These are phyloP conservation scores for Bovichtus variegatus DNA, from an alignment of 2,797 vertebrate species.

Conservation along the genomic window DNA sequence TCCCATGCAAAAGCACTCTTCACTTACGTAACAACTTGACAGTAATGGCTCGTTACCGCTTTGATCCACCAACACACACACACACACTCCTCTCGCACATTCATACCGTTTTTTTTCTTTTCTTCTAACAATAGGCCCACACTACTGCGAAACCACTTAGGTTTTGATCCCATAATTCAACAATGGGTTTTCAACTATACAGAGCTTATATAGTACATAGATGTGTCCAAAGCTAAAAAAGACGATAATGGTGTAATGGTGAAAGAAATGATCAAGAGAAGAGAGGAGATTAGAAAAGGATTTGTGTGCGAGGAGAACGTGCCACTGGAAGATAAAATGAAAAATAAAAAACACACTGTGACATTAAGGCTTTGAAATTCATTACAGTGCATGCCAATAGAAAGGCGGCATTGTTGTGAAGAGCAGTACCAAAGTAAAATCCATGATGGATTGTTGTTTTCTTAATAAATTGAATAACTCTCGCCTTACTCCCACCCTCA, in stretches of 20 bases:
- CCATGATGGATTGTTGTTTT: slow-evolving; percentile 33
- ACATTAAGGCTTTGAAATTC: slow-evolving; percentile 42
- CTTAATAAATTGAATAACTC: slow-evolving; percentile 39
- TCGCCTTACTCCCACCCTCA: background rate
- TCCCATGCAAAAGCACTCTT: slow-evolving; percentile 68
- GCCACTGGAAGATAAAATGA: slow-evolving; percentile 30
- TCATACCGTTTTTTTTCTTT: slow-evolving; percentile 55
- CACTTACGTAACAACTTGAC: slow-evolving; percentile 76
- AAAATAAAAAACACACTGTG: slow-evolving; percentile 26
- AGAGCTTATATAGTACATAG: background rate
- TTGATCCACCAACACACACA: slow-evolving; percentile 78
- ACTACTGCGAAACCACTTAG: slow-evolving; percentile 59
- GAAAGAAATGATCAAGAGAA: slow-evolving; percentile 20
- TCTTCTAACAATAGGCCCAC: slow-evolving; percentile 73
- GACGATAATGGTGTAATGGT: slow-evolving; percentile 1
- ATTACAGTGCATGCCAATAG: slow-evolving; percentile 27
- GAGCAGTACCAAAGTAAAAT: slow-evolving; percentile 37
- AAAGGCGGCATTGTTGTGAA: slow-evolving; percentile 30
- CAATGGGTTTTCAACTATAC: slow-evolving; percentile 27
- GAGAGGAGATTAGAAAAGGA: slow-evolving; percentile 20
- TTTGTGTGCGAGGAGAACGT: slow-evolving; percentile 11
- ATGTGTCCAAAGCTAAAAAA: slow-evolving; percentile 3
- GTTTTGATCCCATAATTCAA: slow-evolving; percentile 61
- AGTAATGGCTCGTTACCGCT: slow-evolving; percentile 79
- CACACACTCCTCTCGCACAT: slow-evolving; percentile 65